Conservation (phyloP, 2,113 vertebrate species). For the Actenoides lindsayi region DNA sequence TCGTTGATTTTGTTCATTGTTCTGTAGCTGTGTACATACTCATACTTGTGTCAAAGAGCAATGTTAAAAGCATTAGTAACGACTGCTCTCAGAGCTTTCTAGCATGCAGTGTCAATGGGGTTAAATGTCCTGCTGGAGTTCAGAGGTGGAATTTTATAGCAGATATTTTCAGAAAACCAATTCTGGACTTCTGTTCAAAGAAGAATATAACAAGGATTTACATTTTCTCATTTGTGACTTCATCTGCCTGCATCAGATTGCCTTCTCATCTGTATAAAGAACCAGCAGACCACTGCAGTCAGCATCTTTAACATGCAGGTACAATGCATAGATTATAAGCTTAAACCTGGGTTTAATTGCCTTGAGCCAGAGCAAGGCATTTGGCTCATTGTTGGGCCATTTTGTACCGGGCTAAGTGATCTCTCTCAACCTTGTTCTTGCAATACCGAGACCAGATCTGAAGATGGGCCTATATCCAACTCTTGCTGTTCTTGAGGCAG, state of each 20-base stretch:
- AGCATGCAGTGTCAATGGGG: not conserved
- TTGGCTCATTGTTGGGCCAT: not conserved
- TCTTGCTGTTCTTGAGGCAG: not conserved
- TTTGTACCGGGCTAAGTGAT: not conserved
- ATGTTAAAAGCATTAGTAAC: not conserved
- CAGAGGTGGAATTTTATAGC: not conserved
- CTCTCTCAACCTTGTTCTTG: not conserved
- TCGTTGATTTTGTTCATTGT: constrained; percentile 29
- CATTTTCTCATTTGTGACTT: not conserved
- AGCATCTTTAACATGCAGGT: not conserved
- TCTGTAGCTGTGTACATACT: constrained; percentile 28
- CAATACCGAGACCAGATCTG: not conserved
- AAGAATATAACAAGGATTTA: not conserved
- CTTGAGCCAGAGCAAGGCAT: not conserved
- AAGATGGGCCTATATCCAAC: not conserved
- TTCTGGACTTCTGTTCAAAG: constrained; percentile 1
- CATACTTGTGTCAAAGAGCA: constrained; percentile 23
- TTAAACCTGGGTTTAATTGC: not conserved
- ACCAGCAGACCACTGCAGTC: not conserved
- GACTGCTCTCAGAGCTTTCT: not conserved
- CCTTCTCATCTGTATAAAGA: not conserved
- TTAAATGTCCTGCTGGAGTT: not conserved
- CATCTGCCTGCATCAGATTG: not conserved
- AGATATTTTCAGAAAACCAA: constrained; percentile 8
- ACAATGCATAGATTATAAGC: not conserved